Evolutionary conservation across 2,888 invertebrate genomes (phyloP), one percentile per base, ranked within the genome.

Genomic region (Drosophila planitibia): DNA sequence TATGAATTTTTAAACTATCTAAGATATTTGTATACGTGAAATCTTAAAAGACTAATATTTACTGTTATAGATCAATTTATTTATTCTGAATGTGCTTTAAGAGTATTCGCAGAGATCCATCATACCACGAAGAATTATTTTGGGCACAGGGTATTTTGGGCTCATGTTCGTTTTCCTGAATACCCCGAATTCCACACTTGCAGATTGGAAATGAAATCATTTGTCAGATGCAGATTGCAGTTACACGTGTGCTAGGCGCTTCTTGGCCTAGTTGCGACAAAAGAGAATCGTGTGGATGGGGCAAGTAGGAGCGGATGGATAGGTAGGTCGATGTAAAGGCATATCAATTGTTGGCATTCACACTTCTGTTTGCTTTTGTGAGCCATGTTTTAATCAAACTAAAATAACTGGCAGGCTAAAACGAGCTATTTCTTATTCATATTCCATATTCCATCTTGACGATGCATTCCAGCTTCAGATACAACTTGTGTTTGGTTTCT

Each of bases 351-450:
- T 64, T 69, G 41, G 69, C 58, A 70, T 67, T 82, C 79, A 61
- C 79, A 79, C 63, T 57, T 66, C 39, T 61, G 59, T 80, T 70
- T 72, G 60, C 58, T 59, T 69, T 74, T 79, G 73, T 66, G 72
- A 71, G 73, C 65, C 90, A 72, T 75, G 75, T 85, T 91, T 87
- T 87, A 87, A 87, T 87, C 90, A 91, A 87, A 91, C 91, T 87
- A 84, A 87, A 87, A 91, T 82, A 82, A 74, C 71, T 66, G 63
- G 49, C 30, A 81, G 61, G 44, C 68, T 49, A 52, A 64, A 77
- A 58, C 61, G 51, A 44, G 44, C 47, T 35, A 22, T 49, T 53
- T 14, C 3, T 28, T 35, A 35, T 47, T 55, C 5, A n/a, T 10
- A 49, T 32, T 30, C n/a, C 57, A 59, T 44, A 44, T 44, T 32